phyloP scores from a whole-genome alignment of 2,113 vertebrate genomes.

The Microcebus lehilahytsara region DNA sequence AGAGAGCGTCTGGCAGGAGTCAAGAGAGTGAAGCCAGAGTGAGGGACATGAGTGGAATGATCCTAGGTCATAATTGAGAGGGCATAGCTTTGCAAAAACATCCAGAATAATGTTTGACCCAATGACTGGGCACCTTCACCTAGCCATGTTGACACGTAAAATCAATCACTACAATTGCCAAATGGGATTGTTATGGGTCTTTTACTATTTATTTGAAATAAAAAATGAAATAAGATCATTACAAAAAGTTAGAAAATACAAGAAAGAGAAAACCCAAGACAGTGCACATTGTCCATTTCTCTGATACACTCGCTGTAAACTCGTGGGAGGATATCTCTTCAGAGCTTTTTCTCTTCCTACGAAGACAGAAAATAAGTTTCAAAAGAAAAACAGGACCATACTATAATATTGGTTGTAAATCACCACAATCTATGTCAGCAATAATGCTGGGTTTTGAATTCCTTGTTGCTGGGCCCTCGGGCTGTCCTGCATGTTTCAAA shows the following conservation, averaged over 20 bases:
- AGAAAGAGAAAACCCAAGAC: background rate
- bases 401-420: background rate
- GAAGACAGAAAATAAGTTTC: background rate
- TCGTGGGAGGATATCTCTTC: background rate
- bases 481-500: background rate
- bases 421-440: background rate
- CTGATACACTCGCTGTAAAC: background rate
- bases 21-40: background rate
- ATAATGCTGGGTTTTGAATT: background rate
- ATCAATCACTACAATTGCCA: background rate
- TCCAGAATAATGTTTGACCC: background rate
- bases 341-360: background rate
- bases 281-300: background rate
- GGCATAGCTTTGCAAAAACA: background rate
- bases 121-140: background rate
- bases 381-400: background rate
- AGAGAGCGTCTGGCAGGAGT: background rate
- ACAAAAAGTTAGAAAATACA: background rate
- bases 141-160: background rate
- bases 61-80: background rate
- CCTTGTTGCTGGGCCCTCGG: background rate
- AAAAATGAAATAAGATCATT: background rate
- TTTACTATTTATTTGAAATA: background rate
- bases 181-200: background rate
- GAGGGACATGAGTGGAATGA: rapidly evolving